Conservation (phyloP, 1,140 invertebrate species). For the Orchesella cincta region DNA sequence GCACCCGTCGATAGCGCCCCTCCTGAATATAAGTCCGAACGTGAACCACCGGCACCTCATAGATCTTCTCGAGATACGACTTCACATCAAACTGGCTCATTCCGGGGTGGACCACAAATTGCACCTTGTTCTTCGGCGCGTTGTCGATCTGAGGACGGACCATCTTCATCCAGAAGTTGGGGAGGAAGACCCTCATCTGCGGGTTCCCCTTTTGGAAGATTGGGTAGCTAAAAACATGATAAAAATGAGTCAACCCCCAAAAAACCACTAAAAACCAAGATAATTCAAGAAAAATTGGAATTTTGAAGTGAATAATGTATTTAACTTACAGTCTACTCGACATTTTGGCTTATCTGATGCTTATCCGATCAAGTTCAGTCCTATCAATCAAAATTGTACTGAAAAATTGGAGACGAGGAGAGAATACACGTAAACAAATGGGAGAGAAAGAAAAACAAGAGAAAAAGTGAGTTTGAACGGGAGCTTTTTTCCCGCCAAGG, state of each 20-base stretch:
- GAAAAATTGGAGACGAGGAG: no score
- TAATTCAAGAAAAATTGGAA: not conserved
- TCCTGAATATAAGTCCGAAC: constrained; percentile 71
- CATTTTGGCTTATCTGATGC: not conserved
- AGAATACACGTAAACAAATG: no score
- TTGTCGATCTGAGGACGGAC: constrained; percentile 58
- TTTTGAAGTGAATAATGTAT: not conserved
- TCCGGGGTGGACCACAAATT: constrained; percentile 79
- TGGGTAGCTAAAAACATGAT: constrained; percentile 78
- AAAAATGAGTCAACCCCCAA: no score
- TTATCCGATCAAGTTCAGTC: no score
- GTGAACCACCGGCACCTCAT: constrained; percentile 73
- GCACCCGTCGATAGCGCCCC: constrained; percentile 54
- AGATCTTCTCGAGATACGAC: constrained; percentile 94
- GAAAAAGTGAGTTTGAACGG: no score
- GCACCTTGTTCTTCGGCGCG: constrained; percentile 72
- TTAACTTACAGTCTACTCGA: no score
- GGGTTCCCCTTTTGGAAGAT: constrained; percentile 86
- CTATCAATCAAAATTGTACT: no score
- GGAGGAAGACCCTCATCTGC: constrained; percentile 82
- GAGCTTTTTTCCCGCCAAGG: no score
- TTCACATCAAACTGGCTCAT: constrained; percentile 84
- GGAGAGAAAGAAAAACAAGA: no score
- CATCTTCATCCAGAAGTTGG: constrained; percentile 93
- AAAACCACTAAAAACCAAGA: not conserved